phyloP scores from a whole-genome alignment of 2,888 invertebrate genomes.

The Parascotia fuliginaria region DNA sequence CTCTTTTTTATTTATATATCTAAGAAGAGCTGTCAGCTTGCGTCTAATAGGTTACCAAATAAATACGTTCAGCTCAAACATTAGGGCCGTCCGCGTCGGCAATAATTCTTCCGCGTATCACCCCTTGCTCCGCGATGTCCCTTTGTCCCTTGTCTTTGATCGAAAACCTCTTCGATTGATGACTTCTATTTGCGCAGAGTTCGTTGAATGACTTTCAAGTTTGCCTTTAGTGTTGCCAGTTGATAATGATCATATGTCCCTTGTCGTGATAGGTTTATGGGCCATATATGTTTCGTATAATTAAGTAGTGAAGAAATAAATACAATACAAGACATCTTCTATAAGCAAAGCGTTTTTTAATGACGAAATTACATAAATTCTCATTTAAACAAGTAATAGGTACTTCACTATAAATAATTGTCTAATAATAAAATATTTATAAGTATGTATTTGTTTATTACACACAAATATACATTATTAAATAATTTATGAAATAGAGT shows the following conservation, averaged over 20 bases:
- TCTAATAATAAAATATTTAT: too few species aligned
- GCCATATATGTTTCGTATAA: background rate
- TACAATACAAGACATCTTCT: background rate
- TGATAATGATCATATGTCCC: constrained; percentile 40
- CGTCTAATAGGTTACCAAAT: constrained; percentile 32
- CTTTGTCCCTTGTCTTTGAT: constrained; percentile 79
- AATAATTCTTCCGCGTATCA: constrained; percentile 76
- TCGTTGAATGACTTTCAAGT: constrained; percentile 67
- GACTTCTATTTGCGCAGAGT: constrained; percentile 73
- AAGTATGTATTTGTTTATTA: too few species aligned
- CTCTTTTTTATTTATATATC: constrained; percentile 15
- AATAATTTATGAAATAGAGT: too few species aligned
- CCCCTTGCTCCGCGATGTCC: constrained; percentile 59
- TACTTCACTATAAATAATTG: too few species aligned
- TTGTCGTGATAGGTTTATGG: constrained; percentile 1
- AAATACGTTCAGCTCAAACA: constrained; percentile 52
- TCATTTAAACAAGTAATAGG: too few species aligned
- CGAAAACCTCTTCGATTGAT: constrained; percentile 78
- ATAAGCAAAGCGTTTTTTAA: background rate
- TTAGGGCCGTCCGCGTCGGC: constrained; percentile 60
- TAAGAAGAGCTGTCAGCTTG: constrained; percentile 16
- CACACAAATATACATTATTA: too few species aligned
- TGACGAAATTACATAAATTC: too few species aligned
- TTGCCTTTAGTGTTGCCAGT: constrained; percentile 52
- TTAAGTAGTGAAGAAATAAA: background rate